A percentile compares a stretch with the other conserved stretches of the same genome.
Evolutionary conservation across 2,888 invertebrate species (phyloP).

Genomic region (Cataglyphis cursor): DNA sequence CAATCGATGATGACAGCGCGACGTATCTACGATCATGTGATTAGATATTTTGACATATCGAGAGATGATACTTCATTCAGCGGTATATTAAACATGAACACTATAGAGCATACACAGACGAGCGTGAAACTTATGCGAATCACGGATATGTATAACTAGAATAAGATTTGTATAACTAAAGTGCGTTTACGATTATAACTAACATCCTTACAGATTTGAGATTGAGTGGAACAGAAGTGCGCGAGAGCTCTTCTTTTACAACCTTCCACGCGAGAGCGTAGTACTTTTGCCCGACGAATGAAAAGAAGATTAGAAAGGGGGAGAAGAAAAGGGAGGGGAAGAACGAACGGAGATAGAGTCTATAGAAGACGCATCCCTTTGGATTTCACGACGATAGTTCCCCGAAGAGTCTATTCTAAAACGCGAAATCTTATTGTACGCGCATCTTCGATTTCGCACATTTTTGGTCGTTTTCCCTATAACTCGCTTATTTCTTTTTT

Average conservation of each 20-base stretch:
- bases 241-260: constrained; percentile 26
- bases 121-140: constrained; percentile 31
- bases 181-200: constrained; percentile 28
- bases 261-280: constrained; percentile 41
- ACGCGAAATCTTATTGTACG: constrained; percentile 52
- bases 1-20: neutral
- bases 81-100: constrained; percentile 9
- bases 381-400: constrained; percentile 25
- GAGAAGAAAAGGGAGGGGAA: neutral
- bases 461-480: constrained; percentile 58
- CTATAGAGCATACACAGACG: constrained; percentile 19
- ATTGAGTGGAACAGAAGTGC: constrained; percentile 24
- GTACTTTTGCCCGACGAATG: constrained; percentile 50
- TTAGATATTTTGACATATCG: constrained; percentile 2
- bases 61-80: constrained; percentile 20
- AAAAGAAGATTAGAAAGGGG: constrained; percentile 8
- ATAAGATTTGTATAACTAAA: constrained; percentile 32
- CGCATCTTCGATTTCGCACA: constrained; percentile 39
- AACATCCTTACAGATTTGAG: constrained; percentile 13
- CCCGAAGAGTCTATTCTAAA: constrained; percentile 40
- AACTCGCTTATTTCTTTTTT: constrained; percentile 38
- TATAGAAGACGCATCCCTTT: constrained; percentile 28
- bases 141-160: constrained; percentile 41
- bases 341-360: constrained; percentile 42
- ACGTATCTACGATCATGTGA: neutral